Base-by-base conservation (phyloP, 2,113 vertebrate genomes). In the Pimephales promelas region DNA sequence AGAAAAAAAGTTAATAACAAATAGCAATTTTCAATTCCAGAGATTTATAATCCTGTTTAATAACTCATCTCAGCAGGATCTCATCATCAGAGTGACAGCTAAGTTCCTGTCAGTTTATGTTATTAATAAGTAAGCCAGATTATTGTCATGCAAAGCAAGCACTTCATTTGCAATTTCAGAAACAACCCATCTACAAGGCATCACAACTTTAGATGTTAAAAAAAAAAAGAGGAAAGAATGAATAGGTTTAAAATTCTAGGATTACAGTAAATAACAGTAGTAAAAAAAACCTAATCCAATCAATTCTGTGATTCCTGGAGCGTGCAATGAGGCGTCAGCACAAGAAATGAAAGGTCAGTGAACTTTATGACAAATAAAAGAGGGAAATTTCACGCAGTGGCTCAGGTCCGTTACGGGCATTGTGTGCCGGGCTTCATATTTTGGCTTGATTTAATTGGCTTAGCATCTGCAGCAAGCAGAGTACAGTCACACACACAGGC, bases 121-220 rank as follows among this genome's bases (percentile, higher is more conserved):
- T 79, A 79, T 66, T 79, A 79, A 79, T 64, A 79, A 79, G 78
- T 66, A 66, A 79, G 40, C 59, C 78, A 79, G 78, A 79, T 79
- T 66, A 66, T 26, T 14, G 78, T 52, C 59, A 66, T 14, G 18
- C 45, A 47, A 77, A 22, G 52, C n/a, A n/a, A 76, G 49, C 73
- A 18, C 24, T 34, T 62, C 18, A 49, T 66, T 49, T 31, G 77
- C 26, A 43, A 31, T 31, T 77, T 57, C 5, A 5, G 49, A 34
- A 76, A 43, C 36, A 62, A 11, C 36, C 10, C 14, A 26, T 43
- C 76, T 45, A 57, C 57, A 79, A 6, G 3, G 9, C 1, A 3
- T 28, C 73, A 40, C 34, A 40, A 64, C 59, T 79, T 66, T 10
- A 52, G 9, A 22, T 14, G 3, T 74, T 11, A 6, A 66, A 66